Evolutionary conservation across 2,113 vertebrate genomes (phyloP).

Genomic region (Sylvia atricapilla): DNA sequence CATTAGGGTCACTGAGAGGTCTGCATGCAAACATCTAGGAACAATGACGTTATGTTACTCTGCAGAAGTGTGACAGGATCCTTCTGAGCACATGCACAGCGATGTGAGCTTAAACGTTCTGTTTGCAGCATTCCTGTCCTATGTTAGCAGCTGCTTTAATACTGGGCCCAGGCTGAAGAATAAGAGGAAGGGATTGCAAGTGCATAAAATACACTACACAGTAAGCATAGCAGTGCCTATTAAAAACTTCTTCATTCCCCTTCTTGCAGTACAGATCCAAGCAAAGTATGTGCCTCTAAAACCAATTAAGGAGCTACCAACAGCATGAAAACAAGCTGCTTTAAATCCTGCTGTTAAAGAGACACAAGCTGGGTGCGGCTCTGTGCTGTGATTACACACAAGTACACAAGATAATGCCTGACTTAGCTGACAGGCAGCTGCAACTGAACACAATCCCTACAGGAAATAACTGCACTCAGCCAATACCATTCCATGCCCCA

Average conservation of each 20-base stretch:
- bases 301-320: neutral
- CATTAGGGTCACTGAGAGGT: fast-evolving
- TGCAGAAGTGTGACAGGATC: neutral
- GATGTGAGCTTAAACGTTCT: neutral
- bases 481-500: neutral
- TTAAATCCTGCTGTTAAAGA: neutral
- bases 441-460: neutral
- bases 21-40: neutral
- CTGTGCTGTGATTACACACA: neutral
- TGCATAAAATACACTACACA: neutral
- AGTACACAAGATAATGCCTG: neutral
- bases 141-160: neutral
- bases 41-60: fast-evolving
- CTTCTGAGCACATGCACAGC: neutral
- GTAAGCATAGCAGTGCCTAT: neutral
- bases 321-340: neutral
- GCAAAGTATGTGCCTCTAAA: neutral
- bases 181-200: neutral
- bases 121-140: neutral
- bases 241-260: neutral
- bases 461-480: neutral
- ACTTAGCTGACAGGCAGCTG: neutral
- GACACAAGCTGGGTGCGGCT: neutral
- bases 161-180: neutral
- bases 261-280: neutral